Conservation (phyloP, 2,113 vertebrate genomes). For the Pogonocichla stellata region DNA sequence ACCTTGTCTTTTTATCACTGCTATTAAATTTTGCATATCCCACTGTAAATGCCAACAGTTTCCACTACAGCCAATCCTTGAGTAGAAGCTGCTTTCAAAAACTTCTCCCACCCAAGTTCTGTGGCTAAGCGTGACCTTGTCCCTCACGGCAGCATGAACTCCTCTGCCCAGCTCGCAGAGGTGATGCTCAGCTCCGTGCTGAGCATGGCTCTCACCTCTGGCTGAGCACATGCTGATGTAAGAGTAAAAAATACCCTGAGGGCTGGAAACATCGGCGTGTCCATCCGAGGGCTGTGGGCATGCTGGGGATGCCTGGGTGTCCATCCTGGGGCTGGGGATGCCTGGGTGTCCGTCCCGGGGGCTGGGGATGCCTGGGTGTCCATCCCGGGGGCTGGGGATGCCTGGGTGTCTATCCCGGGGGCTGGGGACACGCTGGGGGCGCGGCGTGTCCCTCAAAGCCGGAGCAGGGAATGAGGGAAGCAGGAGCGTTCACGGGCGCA, state of each 20-base stretch:
- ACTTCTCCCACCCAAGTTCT: neutral
- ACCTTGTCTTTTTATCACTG: slow-evolving; percentile 54
- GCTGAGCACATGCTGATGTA: neutral
- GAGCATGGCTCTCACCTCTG: neutral
- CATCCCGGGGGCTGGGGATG: too few species aligned
- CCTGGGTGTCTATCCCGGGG: too few species aligned
- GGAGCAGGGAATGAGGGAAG: fast-evolving
- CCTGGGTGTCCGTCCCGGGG: neutral
- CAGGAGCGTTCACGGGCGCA: neutral
- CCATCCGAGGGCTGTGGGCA: neutral
- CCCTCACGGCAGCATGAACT: neutral
- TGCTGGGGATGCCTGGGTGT: too few species aligned
- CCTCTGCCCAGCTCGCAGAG: neutral
- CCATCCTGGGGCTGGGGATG: too few species aligned
- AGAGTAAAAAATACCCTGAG: neutral
- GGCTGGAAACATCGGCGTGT: neutral
- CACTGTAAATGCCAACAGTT: neutral
- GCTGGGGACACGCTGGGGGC: too few species aligned
- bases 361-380: too few species aligned
- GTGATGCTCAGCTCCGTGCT: too few species aligned
- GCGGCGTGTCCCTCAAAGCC: fast-evolving
- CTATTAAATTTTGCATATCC: neutral
- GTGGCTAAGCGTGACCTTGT: neutral
- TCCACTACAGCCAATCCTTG: neutral
- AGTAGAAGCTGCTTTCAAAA: neutral